Evolutionary conservation across 2,888 invertebrate genomes (phyloP), one percentile per base, ranked within the genome.

Genomic region (Sycophila texana): DNA sequence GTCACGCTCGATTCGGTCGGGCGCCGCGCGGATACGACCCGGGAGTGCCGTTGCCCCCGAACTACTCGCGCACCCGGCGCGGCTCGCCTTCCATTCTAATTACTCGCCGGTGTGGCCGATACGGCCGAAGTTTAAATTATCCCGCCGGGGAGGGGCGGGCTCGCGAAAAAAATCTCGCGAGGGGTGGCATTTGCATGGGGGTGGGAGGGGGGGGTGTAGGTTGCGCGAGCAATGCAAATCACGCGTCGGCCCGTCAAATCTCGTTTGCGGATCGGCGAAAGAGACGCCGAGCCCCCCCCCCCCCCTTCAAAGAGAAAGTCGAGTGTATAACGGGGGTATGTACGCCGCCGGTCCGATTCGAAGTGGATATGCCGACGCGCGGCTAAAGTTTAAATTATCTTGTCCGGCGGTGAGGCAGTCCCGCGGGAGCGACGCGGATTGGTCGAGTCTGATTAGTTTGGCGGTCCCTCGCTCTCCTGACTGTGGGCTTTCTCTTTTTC

Each of bases 391-490:
- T 86, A 88, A 88, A 88, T 88, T 88, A 88, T 88, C 86, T 86
- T 85, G 87, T 86, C 87, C 84, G 80, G 82, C 77, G 85, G 83
- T 86, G 84, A 84, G 82, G 81, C 72, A 60, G 81, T 82, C 63
- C 84, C 83, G 75, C 81, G 83, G 83, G 86, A 68, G 83, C 84
- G 84, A 82, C 84, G 84, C 81, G 87, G 85, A 87, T 88, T 88
- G 87, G 87, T 85, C 84, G 86, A 87, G 88, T 88, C 88, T 89
- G 89, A 89, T 89, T 89, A 88, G 89, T 88, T 89, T 84, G 86
- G 84, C 81, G 85, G 86, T 86, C 83, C 82, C 65, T 49, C 58
- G 30, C 65, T 39, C 49, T 51, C 47, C 13, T 39, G 18, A 26
- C 22, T 49, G 14, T 63, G 73, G 7, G n/a, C 16, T 65, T 55